Conservation (phyloP, 2,113 vertebrate genomes). For the Xyliphius kryptos region DNA sequence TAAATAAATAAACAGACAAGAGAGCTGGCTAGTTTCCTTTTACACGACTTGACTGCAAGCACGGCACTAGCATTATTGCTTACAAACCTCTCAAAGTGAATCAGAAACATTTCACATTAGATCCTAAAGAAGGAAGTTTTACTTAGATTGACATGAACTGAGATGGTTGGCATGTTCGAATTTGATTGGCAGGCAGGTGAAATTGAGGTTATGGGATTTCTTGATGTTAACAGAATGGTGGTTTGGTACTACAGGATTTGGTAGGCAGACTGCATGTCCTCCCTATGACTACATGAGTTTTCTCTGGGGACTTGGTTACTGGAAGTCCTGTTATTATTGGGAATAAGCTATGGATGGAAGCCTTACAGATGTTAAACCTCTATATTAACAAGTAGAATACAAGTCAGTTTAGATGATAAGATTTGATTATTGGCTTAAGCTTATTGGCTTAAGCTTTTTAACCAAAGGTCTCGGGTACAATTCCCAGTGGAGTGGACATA, state of each 20-base stretch:
- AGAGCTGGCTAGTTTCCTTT: slow-evolving; percentile 1
- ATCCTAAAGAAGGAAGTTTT: background rate
- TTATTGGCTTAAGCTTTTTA: too few species aligned
- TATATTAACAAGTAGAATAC: too few species aligned
- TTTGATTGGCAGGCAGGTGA: background rate
- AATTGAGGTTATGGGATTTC: background rate
- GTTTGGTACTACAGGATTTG: background rate
- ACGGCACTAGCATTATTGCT: background rate
- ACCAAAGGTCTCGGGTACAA: too few species aligned
- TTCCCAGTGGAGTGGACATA: too few species aligned
- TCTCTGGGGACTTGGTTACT: too few species aligned
- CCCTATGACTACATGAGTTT: too few species aligned
- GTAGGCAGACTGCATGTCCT: background rate
- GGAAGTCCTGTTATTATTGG: too few species aligned
- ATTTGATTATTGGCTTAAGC: too few species aligned
- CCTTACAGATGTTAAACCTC: too few species aligned
- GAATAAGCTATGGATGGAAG: too few species aligned
- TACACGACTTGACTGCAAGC: background rate
- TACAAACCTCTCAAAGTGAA: background rate
- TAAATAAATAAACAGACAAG: slow-evolving; percentile 36
- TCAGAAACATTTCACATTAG: background rate
- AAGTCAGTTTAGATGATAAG: too few species aligned
- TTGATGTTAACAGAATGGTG: too few species aligned
- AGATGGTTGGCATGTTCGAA: background rate
- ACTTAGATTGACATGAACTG: background rate